Evolutionary conservation across 2,888 invertebrate species (phyloP), one percentile per base, ranked within the genome.

Genomic region (Habroteleia sp.): DNA sequence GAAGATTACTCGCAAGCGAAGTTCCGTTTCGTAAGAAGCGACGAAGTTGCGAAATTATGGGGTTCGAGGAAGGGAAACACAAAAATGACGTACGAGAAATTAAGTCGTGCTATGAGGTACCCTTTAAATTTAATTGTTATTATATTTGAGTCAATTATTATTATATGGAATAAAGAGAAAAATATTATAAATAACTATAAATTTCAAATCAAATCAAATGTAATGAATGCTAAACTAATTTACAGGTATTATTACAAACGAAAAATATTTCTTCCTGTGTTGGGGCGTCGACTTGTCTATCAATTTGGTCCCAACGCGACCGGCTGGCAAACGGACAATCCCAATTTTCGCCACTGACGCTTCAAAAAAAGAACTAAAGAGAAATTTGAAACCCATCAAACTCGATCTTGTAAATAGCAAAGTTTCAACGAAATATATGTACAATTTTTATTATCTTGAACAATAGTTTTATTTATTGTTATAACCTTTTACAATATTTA

Each of bases 41-140:
- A 95, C 81, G 93, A 94, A 84, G 94, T 97, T 2, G 96, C 97
- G 0, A 92, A 94, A 82, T 90, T 96, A 39, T 97, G 97, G 97
- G 96, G 96, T 1, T 92, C 92, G 74, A 90, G 94, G 87, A 96
- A 96, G 86, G 93, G 94, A 86, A 97, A 97, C 85, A 93, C 93
- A 46, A 93, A 93, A 85, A 97, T 97, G 97, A 96, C 95, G 33
- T 97, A 96, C 85, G 97, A 97, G 88, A 97, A 97, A 89, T 92
- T 97, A 83, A 96, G 96, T 88, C 89, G 97, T 76, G 97, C 97
- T 8, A 95, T 97, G 94, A 91, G 94, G 93, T 72, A 50, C 5
- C 20, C n/a, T n/a, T n/a, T n/a, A n/a, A n/a, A n/a, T n/a, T n/a
- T n/a, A n/a, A n/a, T n/a, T n/a, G n/a, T n/a, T n/a, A n/a, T n/a